These are phyloP conservation scores for Neodontobutis hainanensis DNA, from an alignment of 2,113 vertebrate species.

Conservation along the genomic window DNA sequence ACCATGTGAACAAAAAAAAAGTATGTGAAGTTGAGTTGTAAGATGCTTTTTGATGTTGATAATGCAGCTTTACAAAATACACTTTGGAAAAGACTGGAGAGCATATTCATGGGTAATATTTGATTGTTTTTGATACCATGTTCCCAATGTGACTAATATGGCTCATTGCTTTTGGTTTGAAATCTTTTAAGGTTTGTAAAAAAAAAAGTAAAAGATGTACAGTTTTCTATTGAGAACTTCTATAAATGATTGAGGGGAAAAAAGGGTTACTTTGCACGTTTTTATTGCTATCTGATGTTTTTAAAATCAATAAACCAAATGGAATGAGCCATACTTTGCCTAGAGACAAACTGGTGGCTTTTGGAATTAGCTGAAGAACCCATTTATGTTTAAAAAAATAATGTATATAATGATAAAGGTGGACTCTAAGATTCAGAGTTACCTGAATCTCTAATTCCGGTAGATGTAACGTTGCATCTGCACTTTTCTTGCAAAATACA, in stretches of 20 bases:
- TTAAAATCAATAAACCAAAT: conserved; percentile 27
- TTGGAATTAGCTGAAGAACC: neutral
- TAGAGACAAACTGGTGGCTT: neutral
- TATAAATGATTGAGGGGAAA: neutral
- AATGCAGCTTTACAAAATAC: conserved; percentile 33
- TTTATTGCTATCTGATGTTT: conserved; percentile 6
- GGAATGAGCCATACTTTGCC: conserved; percentile 37
- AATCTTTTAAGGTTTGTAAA: conserved; percentile 1
- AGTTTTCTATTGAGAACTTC: conserved; percentile 11
- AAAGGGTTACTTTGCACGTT: conserved; percentile 1
- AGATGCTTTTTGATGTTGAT: conserved; percentile 33
- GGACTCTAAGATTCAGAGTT: neutral
- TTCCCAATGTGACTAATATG: neutral
- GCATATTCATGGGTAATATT: neutral
- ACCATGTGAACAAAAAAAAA: conserved; percentile 34
- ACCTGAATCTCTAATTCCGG: conserved; percentile 23
- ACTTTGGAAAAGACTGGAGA: neutral
- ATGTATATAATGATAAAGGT: too few species aligned
- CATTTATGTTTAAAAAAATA: too few species aligned
- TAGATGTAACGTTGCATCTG: conserved; percentile 22
- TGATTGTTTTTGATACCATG: neutral
- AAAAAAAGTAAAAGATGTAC: conserved; percentile 3
- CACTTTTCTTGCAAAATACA: conserved; percentile 68
- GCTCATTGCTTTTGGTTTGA: conserved; percentile 6
- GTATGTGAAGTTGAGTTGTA: conserved; percentile 21